Evolutionary conservation across 2,797 vertebrate genomes (phyloP), one percentile per base, ranked within the genome.

Genomic region (Sebastes flavidus): DNA sequence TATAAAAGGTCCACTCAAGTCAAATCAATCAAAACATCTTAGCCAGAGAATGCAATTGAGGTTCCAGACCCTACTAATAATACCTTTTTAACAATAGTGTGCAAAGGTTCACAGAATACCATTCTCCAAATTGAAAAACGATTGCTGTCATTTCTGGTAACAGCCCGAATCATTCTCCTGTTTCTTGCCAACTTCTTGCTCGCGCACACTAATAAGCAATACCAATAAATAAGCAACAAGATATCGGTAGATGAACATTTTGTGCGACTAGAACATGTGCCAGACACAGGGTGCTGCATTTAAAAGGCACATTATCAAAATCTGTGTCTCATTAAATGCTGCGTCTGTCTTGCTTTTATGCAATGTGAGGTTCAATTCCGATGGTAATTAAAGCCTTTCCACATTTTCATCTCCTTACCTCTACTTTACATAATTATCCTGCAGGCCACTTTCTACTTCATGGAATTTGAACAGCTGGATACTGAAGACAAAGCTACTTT

Each of bases 401-500:
- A 79, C 82, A 82, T 90, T 88, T 89, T 87, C 82, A 86, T 89
- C 82, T 81, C 81, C 84, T 75, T 85, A 89, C 86, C 68, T 87
- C 85, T 88, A 78, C 75, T 92, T 91, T 89, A 70, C 89, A 92
- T 90, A 92, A 88, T 90, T 87, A 81, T 86, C 89, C 80, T 36
- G 42, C 22, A 8, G 65, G 83, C 88, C 65, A 75, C 76, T 75
- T 67, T 81, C 81, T 75, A 29, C 70, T 79, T 72, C 75, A 71
- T 27, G 34, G 77, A 25, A 72, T 82, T 80, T 80, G 76, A 75
- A 81, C 81, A 83, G 73, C 75, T 66, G 75, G 72, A 74, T 83
- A 65, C 65, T 42, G 78, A 83, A 77, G 32, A 84, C 72, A 86
- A 80, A 77, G 55, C 68, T 63, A 9, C 25, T 85, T 81, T 81